phyloP scores from a whole-genome alignment of 2,888 invertebrate species.

The Mesorhabditis belari region DNA sequence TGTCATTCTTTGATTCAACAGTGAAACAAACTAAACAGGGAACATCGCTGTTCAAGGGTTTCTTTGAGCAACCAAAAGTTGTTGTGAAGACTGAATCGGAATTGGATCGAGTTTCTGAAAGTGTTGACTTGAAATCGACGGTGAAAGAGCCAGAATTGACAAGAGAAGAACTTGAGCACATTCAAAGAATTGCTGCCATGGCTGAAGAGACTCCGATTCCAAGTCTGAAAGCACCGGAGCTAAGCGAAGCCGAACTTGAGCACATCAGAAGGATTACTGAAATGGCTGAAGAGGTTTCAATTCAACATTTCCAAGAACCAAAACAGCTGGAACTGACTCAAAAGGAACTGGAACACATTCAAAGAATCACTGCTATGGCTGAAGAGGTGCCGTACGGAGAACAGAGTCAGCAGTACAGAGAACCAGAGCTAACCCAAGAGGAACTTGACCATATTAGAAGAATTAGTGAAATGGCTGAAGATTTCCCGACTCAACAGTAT shows the following conservation, averaged over 20 bases:
- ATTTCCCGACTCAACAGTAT: too few species aligned
- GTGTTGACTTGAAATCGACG: too few species aligned
- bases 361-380: conserved; percentile 25
- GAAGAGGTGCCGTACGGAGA: neutral
- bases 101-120: too few species aligned
- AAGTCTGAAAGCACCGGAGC: too few species aligned
- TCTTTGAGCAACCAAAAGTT: neutral
- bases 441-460: conserved; percentile 13
- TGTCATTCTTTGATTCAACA: neutral
- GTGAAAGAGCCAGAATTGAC: conserved; percentile 14
- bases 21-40: neutral
- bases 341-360: conserved; percentile 44
- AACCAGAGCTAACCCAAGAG: conserved; percentile 13
- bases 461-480: conserved; percentile 6
- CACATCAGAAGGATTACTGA: conserved; percentile 21
- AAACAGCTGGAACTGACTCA: conserved; percentile 30
- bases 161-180: conserved; percentile 29
- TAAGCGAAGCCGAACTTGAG: conserved; percentile 19
- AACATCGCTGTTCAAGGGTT: neutral
- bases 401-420: too few species aligned
- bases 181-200: conserved; percentile 13
- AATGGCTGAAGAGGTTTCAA: conserved; percentile 11
- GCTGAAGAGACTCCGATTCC: too few species aligned
- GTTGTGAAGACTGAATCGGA: too few species aligned
- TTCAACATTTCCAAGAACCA: neutral